These are phyloP conservation scores for Hoplias malabaricus DNA, from an alignment of 2,113 vertebrate species.

Conservation along the genomic window DNA sequence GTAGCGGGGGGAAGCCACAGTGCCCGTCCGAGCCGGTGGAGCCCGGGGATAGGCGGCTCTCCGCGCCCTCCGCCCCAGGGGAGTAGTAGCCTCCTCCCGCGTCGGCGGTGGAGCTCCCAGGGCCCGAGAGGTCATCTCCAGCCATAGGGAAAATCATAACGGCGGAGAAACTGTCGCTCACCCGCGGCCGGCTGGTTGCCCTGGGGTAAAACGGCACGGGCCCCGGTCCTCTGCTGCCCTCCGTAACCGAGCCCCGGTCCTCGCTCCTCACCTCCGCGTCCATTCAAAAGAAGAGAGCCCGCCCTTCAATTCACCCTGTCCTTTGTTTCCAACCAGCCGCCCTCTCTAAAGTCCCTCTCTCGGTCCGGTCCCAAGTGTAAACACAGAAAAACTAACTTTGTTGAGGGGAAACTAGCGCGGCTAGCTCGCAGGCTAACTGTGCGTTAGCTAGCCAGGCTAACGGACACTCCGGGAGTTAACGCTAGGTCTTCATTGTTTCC, in stretches of 20 bases:
- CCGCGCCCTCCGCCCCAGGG: constrained; percentile 68
- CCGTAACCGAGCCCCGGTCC: constrained; percentile 76
- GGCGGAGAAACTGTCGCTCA: constrained; percentile 64
- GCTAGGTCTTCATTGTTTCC: constrained; percentile 78
- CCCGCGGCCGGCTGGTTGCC: constrained; percentile 65
- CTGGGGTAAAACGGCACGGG: constrained; percentile 70
- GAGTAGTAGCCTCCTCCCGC: constrained; percentile 63
- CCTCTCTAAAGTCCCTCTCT: constrained; percentile 48
- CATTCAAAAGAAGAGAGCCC: constrained; percentile 79
- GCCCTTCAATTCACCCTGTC: constrained; percentile 75
- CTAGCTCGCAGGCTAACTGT: constrained; percentile 55
- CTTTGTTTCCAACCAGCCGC: constrained; percentile 29
- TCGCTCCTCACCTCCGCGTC: constrained; percentile 85
- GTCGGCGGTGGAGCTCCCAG: constrained; percentile 66
- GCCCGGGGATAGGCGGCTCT: constrained; percentile 72
- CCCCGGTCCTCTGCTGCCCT: constrained; percentile 74
- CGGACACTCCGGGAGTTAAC: constrained; percentile 72
- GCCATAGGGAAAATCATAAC: constrained; percentile 60
- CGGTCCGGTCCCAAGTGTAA: constrained; percentile 54
- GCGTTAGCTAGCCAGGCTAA: constrained; percentile 63
- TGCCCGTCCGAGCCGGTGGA: constrained; percentile 69
- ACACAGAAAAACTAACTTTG: constrained; percentile 70
- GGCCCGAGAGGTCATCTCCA: constrained; percentile 58
- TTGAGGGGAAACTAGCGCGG: constrained; percentile 53
- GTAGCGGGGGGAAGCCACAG: constrained; percentile 71